These are phyloP conservation scores for Odocoileus hemionus DNA, from an alignment of 2,113 vertebrate species.

Conservation along the genomic window DNA sequence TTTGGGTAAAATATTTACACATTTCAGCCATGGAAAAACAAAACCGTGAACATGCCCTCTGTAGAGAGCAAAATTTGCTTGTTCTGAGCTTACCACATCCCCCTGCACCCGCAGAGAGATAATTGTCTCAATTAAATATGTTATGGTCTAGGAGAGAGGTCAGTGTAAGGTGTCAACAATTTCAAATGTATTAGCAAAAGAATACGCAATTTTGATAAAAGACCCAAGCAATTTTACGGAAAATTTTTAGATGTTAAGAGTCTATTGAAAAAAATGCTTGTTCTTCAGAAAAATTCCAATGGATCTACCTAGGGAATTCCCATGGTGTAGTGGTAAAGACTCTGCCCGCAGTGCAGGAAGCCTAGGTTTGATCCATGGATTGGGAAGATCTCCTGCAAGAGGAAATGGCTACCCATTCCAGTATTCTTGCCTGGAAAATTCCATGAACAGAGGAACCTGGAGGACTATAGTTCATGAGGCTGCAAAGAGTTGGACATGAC, in stretches of 20 bases:
- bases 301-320: background rate
- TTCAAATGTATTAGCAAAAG: conserved; percentile 1
- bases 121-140: conserved; percentile 23
- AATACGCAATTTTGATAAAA: background rate
- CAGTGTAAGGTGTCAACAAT: background rate
- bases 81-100: background rate
- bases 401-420: background rate
- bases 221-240: background rate
- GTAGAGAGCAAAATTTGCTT: background rate
- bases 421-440: background rate
- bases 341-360: background rate
- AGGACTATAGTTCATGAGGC: background rate
- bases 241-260: background rate
- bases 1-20: background rate
- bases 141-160: background rate
- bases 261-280: background rate
- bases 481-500: background rate
- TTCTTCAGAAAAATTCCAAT: background rate
- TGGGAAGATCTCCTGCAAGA: background rate
- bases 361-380: background rate
- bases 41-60: accelerated
- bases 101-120: background rate
- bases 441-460: background rate
- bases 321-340: background rate
- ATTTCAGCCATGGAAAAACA: background rate